phyloP scores from a whole-genome alignment of 37 sponge, comb jelly and placozoan species.

The Ephydatia muelleri region DNA sequence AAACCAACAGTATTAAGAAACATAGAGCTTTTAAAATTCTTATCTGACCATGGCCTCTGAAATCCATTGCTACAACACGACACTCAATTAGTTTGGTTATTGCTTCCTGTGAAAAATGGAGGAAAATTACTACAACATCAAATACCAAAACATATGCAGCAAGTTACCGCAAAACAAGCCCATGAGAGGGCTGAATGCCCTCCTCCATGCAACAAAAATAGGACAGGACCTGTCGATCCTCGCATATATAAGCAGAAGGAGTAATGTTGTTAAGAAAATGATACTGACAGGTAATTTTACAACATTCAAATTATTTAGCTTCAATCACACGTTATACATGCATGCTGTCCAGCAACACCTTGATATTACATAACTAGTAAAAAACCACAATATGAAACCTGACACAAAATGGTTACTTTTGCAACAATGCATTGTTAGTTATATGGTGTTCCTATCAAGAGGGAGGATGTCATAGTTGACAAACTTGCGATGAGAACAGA shows the following conservation, averaged over 20 bases:
- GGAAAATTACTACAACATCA: neutral
- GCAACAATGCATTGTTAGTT: neutral
- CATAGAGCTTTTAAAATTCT: conserved; percentile 2
- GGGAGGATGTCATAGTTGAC: no score
- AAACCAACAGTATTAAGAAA: neutral
- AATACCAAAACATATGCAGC: neutral
- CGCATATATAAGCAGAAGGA: conserved; percentile 81
- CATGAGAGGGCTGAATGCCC: conserved; percentile 97
- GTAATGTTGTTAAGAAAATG: conserved; percentile 21
- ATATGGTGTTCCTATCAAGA: no score
- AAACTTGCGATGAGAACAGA: no score
- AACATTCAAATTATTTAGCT: neutral
- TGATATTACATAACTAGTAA: neutral
- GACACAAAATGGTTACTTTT: neutral
- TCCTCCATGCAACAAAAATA: conserved; percentile 94
- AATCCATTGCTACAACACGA: conserved; percentile 73
- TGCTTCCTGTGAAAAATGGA: conserved; percentile 30
- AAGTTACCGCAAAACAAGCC: conserved; percentile 86
- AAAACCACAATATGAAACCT: neutral
- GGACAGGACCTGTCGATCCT: conserved; percentile 82
- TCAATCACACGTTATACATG: neutral
- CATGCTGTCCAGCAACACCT: neutral
- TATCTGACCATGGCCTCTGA: conserved; percentile 75
- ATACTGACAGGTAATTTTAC: neutral
- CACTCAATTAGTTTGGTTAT: conserved; percentile 46